These are phyloP conservation scores for Griposia aprilina DNA, from an alignment of 2,888 invertebrate genomes.

Conservation along the genomic window DNA sequence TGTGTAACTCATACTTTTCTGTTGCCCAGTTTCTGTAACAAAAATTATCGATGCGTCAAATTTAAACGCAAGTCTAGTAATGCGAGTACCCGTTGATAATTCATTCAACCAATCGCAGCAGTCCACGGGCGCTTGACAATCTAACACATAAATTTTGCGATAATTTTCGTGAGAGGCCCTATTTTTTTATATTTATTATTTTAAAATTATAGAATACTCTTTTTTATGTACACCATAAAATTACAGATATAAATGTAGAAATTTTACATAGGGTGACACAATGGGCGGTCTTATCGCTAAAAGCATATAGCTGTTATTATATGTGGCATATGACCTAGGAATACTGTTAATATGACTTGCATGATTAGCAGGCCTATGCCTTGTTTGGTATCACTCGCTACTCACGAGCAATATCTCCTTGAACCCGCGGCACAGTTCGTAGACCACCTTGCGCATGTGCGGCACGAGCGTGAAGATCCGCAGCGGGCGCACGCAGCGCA, in stretches of 20 bases:
- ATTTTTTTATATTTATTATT: too few relatives aligned
- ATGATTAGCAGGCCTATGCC: background rate
- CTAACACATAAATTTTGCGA: background rate
- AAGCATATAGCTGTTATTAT: too few relatives aligned
- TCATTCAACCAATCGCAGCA: background rate
- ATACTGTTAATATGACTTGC: background rate
- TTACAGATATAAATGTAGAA: too few relatives aligned
- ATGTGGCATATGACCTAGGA: background rate
- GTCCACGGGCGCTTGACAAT: too few relatives aligned
- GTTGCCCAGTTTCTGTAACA: background rate
- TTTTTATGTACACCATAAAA: too few relatives aligned
- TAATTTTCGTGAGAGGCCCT: background rate
- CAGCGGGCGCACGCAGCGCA: constrained; percentile 98
- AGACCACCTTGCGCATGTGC: constrained; percentile 99
- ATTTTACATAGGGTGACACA: too few relatives aligned
- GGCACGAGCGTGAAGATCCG: constrained; percentile 99
- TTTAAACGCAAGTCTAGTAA: background rate
- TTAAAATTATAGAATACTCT: too few relatives aligned
- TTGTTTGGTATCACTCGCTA: background rate
- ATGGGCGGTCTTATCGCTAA: too few relatives aligned
- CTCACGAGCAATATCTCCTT: constrained; percentile 98
- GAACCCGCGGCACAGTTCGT: constrained; percentile 99
- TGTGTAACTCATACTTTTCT: background rate
- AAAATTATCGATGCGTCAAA: too few relatives aligned
- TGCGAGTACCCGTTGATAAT: background rate